Conservation (phyloP, 2,888 invertebrate species). For the Drosophila seclusa region DNA sequence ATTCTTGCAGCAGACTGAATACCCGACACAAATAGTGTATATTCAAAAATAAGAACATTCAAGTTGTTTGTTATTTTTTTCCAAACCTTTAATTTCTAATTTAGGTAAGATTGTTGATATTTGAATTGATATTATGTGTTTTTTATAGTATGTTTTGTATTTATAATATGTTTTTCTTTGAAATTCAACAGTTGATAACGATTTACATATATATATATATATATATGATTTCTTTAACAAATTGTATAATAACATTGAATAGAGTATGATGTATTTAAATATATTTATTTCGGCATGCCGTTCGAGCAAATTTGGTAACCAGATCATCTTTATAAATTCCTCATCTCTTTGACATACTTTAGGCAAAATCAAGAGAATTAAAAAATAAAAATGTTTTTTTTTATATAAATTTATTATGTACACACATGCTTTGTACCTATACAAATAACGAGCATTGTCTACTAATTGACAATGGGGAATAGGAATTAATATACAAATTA, state of each 20-base stretch:
- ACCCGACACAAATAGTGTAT: neutral
- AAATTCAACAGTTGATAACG: constrained; percentile 41
- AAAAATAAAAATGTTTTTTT: neutral
- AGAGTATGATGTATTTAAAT: constrained; percentile 13
- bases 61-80: neutral
- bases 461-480: constrained; percentile 6
- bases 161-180: constrained; percentile 13
- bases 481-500: constrained; percentile 18
- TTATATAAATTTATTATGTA: neutral
- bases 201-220: constrained; percentile 2
- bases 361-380: constrained; percentile 1
- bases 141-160: constrained; percentile 19
- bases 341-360: neutral
- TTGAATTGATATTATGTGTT: constrained; percentile 34
- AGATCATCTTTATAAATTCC: constrained; percentile 2
- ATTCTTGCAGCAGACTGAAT: neutral
- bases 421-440: constrained; percentile 12
- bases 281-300: neutral
- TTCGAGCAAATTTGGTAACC: constrained; percentile 12
- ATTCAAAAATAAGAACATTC: constrained; percentile 8
- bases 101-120: constrained; percentile 32
- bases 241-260: constrained; percentile 22
- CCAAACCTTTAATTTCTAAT: constrained; percentile 6
- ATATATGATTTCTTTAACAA: constrained; percentile 21
- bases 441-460: constrained; percentile 7